Base-by-base conservation (phyloP, 2,113 vertebrate genomes). In the Oenanthe melanoleuca region DNA sequence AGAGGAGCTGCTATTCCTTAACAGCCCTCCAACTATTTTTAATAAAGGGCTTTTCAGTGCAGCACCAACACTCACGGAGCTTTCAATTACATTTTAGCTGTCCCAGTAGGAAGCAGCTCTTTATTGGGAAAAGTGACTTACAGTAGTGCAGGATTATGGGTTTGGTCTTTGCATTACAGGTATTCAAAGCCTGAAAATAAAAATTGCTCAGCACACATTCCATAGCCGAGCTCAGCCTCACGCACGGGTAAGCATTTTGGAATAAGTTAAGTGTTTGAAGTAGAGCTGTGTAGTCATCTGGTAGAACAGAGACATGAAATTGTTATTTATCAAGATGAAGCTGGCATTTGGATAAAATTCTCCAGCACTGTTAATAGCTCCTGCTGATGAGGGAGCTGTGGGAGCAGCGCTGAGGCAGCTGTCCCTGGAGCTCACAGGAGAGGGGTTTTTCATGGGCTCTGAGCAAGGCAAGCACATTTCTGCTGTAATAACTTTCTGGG, bases 271-370 rank as follows among this genome's bases (percentile, higher is more conserved):
- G 84, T 22, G 47, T 55, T 91, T 73, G 92, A 90, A 94, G 78
- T 64, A 79, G 87, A 96, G 66, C 65, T 3, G 0, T 40, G 80
- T 5, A 87, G 77, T 71, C 90, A 55, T 80, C 94, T 59, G 34
- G 82, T 40, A 86, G 93, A 94, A 73, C 63, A 92, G 88, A 93
- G 85, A 80, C 64, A 5, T 34, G 88, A 57, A 90, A 80, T 59
- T 83, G 92, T 74, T 88, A 83, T 95, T 96, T 93, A 92, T 94
- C 92, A 92, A 92, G 90, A 95, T 90, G 86, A 94, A 93, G 73
- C 64, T 9, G 8, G 82, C 88, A 71, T 95, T 97, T 95, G 95
- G 92, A 90, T 96, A 80, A 90, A 88, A 87, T 60, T 93, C 85
- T 72, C 50, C 1, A 0, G 66, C 1, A 4, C 90, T 34, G 88